Conservation (phyloP, 1,140 invertebrate genomes). For the Lepidostoma basale region DNA sequence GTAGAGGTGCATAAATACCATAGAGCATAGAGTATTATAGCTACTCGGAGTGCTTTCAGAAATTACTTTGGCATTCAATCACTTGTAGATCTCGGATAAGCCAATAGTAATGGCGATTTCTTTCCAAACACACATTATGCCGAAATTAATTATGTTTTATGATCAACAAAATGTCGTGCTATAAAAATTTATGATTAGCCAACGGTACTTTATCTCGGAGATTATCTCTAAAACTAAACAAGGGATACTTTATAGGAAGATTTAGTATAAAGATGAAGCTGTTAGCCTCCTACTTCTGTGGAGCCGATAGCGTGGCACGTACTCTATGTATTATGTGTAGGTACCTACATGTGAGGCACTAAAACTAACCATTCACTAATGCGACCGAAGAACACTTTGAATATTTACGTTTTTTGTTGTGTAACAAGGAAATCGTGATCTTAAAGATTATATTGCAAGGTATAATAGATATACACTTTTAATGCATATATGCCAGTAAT, state of each 20-base stretch:
- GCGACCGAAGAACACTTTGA: too few species aligned
- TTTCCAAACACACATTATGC: constrained; percentile 6
- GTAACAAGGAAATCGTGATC: too few species aligned
- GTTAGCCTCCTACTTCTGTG: constrained; percentile 5
- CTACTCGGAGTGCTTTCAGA: neutral
- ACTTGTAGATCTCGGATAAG: constrained; percentile 9
- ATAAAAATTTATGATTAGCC: constrained; percentile 10
- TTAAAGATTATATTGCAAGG: too few species aligned
- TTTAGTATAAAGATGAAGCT: neutral
- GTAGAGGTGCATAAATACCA: too few species aligned
- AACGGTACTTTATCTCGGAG: constrained; percentile 4
- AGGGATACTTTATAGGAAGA: neutral
- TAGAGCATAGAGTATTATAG: too few species aligned
- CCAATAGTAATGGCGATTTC: constrained; percentile 5
- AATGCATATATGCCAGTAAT: too few species aligned
- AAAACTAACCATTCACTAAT: too few species aligned
- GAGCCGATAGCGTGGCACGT: too few species aligned
- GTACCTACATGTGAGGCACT: too few species aligned
- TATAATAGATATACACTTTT: too few species aligned
- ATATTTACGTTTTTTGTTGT: too few species aligned
- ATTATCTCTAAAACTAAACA: constrained; percentile 10
- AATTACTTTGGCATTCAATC: constrained; percentile 13
- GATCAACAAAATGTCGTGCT: constrained; percentile 17
- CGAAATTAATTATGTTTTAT: constrained; percentile 21
- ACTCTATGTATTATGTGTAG: too few species aligned